Evolutionary conservation across 1,140 invertebrate species (phyloP).

Genomic region (Hormaphis cornu): DNA sequence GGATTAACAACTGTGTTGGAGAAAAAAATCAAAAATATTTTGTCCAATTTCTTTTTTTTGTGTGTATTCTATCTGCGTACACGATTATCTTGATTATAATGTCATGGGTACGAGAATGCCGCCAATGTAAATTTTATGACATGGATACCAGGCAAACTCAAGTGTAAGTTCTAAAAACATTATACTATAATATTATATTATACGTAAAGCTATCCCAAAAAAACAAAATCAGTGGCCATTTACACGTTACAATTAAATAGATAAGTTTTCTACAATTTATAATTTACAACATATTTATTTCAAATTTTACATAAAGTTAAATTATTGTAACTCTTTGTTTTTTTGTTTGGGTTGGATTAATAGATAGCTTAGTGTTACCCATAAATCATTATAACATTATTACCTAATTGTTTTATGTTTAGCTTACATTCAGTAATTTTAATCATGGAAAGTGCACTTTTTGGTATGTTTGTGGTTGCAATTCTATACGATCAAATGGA

Average conservation of each 20-base stretch:
- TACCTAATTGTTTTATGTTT: slow-evolving; percentile 34
- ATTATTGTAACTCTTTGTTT: background rate
- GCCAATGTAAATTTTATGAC: slow-evolving; percentile 53
- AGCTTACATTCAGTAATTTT: slow-evolving; percentile 79
- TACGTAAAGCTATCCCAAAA: background rate
- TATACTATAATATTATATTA: background rate
- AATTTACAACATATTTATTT: background rate
- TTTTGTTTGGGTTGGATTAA: too few relatives aligned
- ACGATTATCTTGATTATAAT: slow-evolving; percentile 60
- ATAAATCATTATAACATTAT: background rate
- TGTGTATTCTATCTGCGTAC: slow-evolving; percentile 57
- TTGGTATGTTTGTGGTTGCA: slow-evolving; percentile 81
- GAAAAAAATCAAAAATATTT: slow-evolving; percentile 91
- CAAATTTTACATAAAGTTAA: background rate
- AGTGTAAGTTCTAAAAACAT: slow-evolving; percentile 52
- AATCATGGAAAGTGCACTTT: slow-evolving; percentile 70
- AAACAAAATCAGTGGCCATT: background rate
- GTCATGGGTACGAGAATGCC: slow-evolving; percentile 67
- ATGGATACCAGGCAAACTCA: slow-evolving; percentile 60
- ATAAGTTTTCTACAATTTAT: background rate
- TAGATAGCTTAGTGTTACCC: too few relatives aligned
- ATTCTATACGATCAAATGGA: slow-evolving; percentile 83
- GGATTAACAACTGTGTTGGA: slow-evolving; percentile 91
- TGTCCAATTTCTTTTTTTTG: slow-evolving; percentile 81
- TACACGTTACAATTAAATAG: too few relatives aligned